These are phyloP conservation scores for Saccostrea cuccullata DNA, from an alignment of 1,140 invertebrate genomes.

Conservation along the genomic window DNA sequence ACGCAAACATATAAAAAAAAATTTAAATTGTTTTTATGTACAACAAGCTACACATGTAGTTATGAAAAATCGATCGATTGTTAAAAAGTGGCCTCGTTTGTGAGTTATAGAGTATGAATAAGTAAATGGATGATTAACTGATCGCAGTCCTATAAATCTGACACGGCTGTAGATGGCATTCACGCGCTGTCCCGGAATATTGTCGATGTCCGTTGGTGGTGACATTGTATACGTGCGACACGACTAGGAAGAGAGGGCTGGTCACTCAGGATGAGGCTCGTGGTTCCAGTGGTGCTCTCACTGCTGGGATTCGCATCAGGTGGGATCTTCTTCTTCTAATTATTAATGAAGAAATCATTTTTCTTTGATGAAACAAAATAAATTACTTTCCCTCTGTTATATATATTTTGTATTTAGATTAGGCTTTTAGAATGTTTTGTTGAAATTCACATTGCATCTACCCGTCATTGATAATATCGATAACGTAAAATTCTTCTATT, in stretches of 20 bases:
- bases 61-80: not conserved
- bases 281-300: not conserved
- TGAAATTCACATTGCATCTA: too few relatives aligned
- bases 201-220: not conserved
- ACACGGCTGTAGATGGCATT: not conserved
- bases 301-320: constrained; percentile 1
- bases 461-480: too few relatives aligned
- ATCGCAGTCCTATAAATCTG: constrained; percentile 7
- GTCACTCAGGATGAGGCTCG: not conserved
- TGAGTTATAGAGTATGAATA: constrained; percentile 7
- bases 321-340: not conserved
- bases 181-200: not conserved
- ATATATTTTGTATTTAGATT: too few relatives aligned
- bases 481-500: too few relatives aligned
- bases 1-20: too few relatives aligned
- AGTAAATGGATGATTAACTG: constrained; percentile 20
- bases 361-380: too few relatives aligned
- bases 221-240: not conserved
- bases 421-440: too few relatives aligned
- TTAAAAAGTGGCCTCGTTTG: not conserved
- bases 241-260: not conserved
- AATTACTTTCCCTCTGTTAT: too few relatives aligned
- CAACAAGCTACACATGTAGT: not conserved
- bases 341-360: too few relatives aligned
- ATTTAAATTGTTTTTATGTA: not conserved